Evolutionary conservation across 2,888 invertebrate species (phyloP).

Genomic region (Drosophila colorata): DNA sequence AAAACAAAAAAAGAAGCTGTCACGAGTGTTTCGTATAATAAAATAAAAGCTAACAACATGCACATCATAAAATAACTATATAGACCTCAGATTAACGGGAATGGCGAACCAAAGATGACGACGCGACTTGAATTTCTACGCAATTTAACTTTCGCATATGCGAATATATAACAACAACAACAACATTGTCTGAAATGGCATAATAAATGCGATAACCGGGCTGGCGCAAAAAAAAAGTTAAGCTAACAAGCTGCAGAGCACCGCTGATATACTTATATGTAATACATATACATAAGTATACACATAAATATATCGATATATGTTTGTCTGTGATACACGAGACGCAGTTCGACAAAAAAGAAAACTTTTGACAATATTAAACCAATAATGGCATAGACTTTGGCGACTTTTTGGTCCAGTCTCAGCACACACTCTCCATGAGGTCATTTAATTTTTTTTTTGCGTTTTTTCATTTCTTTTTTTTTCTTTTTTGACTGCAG

Average conservation of each 20-base stretch:
- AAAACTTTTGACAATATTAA: constrained; percentile 53
- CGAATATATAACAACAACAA: constrained; percentile 40
- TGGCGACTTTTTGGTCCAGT: constrained; percentile 19
- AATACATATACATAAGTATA: constrained; percentile 9
- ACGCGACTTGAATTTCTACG: constrained; percentile 76
- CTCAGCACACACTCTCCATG: constrained; percentile 2
- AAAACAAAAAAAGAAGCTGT: constrained; percentile 16
- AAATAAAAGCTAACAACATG: constrained; percentile 52
- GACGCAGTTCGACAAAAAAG: not conserved
- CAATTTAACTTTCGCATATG: constrained; percentile 74
- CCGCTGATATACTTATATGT: constrained; percentile 38
- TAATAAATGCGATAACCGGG: constrained; percentile 68
- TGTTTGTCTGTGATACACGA: constrained; percentile 16
- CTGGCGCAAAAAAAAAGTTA: constrained; percentile 35
- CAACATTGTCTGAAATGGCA: constrained; percentile 46
- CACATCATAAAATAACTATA: constrained; percentile 76
- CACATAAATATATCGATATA: constrained; percentile 16
- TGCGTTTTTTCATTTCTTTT: constrained; percentile 1
- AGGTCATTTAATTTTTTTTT: constrained; percentile 16
- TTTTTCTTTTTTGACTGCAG: constrained; percentile 19
- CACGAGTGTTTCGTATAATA: constrained; percentile 51
- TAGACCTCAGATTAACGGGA: constrained; percentile 48
- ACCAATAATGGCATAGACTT: constrained; percentile 51
- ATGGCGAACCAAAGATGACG: constrained; percentile 35
- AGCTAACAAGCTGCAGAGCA: constrained; percentile 51